Conservation (phyloP, 2,113 vertebrate genomes). For the Mastomys coucha region DNA sequence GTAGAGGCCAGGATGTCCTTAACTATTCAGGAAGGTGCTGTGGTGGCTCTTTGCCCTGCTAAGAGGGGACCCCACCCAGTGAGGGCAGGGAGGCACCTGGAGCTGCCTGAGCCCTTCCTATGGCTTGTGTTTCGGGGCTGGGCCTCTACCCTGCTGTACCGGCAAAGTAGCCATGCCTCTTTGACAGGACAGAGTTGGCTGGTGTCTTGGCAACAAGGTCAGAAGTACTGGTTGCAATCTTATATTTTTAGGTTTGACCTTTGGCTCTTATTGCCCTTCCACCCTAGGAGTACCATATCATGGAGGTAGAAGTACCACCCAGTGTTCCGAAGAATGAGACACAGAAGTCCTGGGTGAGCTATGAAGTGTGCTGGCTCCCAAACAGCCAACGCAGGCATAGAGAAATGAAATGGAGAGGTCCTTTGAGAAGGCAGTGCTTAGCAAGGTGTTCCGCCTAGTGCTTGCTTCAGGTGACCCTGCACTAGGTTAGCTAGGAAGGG, state of each 20-base stretch:
- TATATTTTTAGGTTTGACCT: neutral
- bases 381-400: neutral
- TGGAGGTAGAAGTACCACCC: neutral
- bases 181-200: neutral
- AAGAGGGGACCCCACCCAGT: neutral
- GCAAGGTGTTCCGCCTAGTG: rapidly evolving
- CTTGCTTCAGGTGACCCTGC: neutral
- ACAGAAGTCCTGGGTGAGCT: neutral
- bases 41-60: neutral
- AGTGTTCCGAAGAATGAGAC: neutral
- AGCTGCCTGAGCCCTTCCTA: neutral
- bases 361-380: neutral
- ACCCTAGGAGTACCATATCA: neutral
- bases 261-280: neutral
- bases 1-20: neutral
- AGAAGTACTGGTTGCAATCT: neutral
- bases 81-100: neutral
- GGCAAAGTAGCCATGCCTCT: neutral
- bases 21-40: neutral
- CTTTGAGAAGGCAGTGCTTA: neutral
- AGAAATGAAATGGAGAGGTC: neutral
- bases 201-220: neutral
- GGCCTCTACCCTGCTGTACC: neutral
- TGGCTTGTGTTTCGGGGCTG: neutral
- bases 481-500: neutral